phyloP scores from a whole-genome alignment of 2,888 invertebrate species.

The Leptinotarsa haldemani region DNA sequence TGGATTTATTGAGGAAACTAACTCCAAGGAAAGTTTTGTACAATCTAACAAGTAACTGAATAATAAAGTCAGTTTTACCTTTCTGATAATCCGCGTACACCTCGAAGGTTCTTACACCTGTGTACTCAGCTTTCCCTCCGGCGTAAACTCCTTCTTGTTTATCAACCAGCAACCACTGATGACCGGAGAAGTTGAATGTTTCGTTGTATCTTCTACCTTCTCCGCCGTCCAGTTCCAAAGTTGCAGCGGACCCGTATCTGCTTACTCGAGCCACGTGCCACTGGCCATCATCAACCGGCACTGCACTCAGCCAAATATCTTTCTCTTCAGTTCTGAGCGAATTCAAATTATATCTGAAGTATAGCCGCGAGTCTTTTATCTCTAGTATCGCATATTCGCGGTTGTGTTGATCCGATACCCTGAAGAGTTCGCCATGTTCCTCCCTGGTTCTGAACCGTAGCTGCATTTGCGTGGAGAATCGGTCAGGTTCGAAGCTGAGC shows the following conservation, averaged over 20 bases:
- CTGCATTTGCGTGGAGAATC: conserved; percentile 93
- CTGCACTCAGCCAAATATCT: conserved; percentile 89
- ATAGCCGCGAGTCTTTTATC: conserved; percentile 89
- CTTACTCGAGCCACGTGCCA: conserved; percentile 96
- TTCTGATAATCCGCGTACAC: conserved; percentile 95
- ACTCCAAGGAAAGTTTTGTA: too few species aligned
- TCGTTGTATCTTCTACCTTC: conserved; percentile 95
- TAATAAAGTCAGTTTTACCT: conserved; percentile 69
- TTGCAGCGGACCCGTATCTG: conserved; percentile 92
- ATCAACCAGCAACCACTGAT: conserved; percentile 92
- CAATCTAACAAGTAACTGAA: too few species aligned
- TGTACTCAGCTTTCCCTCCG: conserved; percentile 95
- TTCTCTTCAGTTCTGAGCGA: conserved; percentile 90
- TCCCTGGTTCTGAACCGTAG: conserved; percentile 93
- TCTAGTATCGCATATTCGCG: conserved; percentile 92
- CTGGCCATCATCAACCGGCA: conserved; percentile 93
- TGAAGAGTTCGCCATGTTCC: conserved; percentile 91
- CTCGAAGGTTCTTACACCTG: conserved; percentile 92
- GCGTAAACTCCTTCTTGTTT: conserved; percentile 96
- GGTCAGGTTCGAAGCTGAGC: conserved; percentile 91
- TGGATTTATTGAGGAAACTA: too few species aligned
- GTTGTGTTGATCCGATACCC: conserved; percentile 94
- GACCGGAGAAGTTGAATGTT: conserved; percentile 89
- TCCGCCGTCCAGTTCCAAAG: conserved; percentile 92
- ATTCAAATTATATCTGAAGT: conserved; percentile 93